Conservation (phyloP, 2,888 invertebrate genomes). For the Metellina segmentata region DNA sequence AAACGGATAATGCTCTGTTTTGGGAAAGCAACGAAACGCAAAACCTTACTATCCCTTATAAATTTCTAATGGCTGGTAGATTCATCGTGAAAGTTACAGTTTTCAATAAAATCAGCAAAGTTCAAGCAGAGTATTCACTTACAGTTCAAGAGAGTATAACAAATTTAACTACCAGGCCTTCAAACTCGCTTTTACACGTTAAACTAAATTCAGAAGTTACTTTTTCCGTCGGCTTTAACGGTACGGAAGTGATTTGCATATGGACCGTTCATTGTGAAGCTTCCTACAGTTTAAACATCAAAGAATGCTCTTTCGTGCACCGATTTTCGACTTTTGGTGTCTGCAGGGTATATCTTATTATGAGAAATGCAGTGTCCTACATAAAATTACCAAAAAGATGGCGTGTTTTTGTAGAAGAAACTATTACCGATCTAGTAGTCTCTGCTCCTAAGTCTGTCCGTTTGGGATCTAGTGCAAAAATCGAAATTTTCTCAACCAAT, state of each 20-base stretch:
- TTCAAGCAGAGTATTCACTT: not conserved
- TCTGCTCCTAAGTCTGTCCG: slow-evolving; percentile 3
- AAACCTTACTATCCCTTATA: not conserved
- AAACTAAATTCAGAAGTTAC: not conserved
- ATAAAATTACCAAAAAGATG: not conserved
- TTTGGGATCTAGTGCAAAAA: not conserved
- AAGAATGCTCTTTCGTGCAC: not conserved
- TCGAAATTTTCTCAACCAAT: not conserved
- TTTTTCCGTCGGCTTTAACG: not conserved
- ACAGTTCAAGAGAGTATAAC: slow-evolving; percentile 5
- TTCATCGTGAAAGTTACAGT: not conserved
- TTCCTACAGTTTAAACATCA: not conserved
- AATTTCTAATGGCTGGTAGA: not conserved
- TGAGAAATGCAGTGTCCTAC: slow-evolving; percentile 4
- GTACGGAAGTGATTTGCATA: slow-evolving; percentile 25
- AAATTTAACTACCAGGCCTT: not conserved
- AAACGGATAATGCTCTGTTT: not conserved
- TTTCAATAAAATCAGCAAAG: slow-evolving; percentile 19
- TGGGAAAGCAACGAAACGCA: not conserved
- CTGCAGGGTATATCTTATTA: slow-evolving; percentile 11
- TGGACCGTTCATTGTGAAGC: slow-evolving; percentile 31
- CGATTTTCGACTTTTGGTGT: not conserved
- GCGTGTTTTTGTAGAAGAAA: slow-evolving; percentile 42
- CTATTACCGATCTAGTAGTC: not conserved
- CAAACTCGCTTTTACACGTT: not conserved